Evolutionary conservation across 2,888 invertebrate species (phyloP).

Genomic region (Temnothorax unifasciatus): DNA sequence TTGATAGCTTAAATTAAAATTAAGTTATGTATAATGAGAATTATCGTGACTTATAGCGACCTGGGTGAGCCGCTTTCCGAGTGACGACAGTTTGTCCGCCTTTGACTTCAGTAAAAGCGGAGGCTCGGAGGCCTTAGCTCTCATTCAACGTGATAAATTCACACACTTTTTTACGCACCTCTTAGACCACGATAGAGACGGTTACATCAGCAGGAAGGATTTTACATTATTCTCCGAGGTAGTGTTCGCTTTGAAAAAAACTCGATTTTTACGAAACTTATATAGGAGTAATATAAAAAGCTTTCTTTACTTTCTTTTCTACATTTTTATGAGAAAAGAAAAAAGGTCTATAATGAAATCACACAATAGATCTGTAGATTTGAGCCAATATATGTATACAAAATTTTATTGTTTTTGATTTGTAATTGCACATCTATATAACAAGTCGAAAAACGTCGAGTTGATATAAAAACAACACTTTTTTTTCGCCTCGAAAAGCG

Average conservation of each 20-base stretch:
- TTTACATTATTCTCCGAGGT: conserved; percentile 91
- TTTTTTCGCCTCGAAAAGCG: conserved; percentile 79
- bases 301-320: neutral
- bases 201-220: conserved; percentile 91
- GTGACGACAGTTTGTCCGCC: conserved; percentile 87
- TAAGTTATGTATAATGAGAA: neutral
- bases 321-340: neutral
- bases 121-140: conserved; percentile 86
- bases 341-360: neutral
- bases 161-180: conserved; percentile 91
- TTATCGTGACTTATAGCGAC: conserved; percentile 87
- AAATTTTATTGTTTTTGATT: conserved; percentile 52
- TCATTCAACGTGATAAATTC: conserved; percentile 90
- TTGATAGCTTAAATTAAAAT: neutral
- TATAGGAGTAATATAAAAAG: neutral
- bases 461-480: neutral
- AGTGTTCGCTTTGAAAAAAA: conserved; percentile 60
- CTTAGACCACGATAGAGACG: conserved; percentile 91
- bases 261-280: neutral
- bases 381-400: conserved; percentile 73
- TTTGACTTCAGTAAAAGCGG: conserved; percentile 50
- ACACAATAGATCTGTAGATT: neutral
- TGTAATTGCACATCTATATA: conserved; percentile 9
- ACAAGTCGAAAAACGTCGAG: neutral
- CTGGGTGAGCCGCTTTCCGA: conserved; percentile 91